Conservation (phyloP, 2,113 vertebrate genomes). For the Pogona vitticeps region DNA sequence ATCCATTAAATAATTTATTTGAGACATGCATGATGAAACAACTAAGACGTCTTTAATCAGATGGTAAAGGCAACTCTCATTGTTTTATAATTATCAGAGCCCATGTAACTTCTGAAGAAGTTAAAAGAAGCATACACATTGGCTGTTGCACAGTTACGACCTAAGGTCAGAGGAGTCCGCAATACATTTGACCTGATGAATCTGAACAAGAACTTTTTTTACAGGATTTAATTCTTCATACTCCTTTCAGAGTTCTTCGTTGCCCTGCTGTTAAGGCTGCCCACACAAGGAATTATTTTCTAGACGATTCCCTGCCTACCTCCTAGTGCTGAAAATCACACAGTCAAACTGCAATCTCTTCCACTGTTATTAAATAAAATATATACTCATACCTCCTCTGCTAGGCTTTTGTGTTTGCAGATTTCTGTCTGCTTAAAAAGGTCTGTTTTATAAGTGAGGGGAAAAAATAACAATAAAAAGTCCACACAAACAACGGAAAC, state of each 20-base stretch:
- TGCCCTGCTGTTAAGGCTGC: conserved; percentile 7
- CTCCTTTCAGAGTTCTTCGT: conserved; percentile 18
- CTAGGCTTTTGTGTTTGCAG: conserved; percentile 20
- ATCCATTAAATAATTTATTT: not conserved
- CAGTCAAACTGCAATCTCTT: conserved; percentile 44
- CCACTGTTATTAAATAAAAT: conserved; percentile 17
- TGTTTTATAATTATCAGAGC: not conserved
- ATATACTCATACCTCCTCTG: conserved; percentile 17
- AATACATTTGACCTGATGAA: not conserved
- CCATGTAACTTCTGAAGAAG: not conserved
- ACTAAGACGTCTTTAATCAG: not conserved
- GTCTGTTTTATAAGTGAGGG: not conserved
- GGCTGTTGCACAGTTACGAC: not conserved
- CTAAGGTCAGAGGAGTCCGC: not conserved
- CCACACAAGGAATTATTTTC: conserved; percentile 20
- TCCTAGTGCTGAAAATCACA: not conserved
- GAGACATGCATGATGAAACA: not conserved
- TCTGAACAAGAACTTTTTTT: not conserved
- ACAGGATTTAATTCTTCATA: not conserved
- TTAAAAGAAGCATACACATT: not conserved
- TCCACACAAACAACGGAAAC: conserved; percentile 16
- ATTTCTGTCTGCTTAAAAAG: conserved; percentile 25
- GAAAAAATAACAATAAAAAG: not conserved
- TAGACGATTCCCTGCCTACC: conserved; percentile 2
- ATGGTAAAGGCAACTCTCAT: not conserved